Evolutionary conservation across 2,113 vertebrate genomes (phyloP).

Genomic region (Naja naja): DNA sequence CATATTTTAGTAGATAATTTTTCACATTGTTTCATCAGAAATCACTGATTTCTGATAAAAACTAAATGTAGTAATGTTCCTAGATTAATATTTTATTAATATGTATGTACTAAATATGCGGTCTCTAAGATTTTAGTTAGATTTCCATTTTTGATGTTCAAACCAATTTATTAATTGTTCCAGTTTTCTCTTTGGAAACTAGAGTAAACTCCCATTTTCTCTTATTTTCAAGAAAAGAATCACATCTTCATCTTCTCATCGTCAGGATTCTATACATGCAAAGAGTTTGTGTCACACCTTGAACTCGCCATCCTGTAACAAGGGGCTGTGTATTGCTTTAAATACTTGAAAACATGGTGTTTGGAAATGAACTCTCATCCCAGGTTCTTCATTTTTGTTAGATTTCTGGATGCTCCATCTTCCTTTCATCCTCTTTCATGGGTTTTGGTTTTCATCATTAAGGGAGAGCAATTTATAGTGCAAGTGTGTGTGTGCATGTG

Average conservation of each 20-base stretch:
- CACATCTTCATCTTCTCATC: background rate
- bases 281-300: background rate
- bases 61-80: background rate
- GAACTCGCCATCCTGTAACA: background rate
- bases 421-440: background rate
- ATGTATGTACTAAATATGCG: background rate
- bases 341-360: background rate
- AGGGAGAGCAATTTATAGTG: background rate
- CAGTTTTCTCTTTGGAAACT: background rate
- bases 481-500: background rate
- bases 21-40: background rate
- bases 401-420: no score
- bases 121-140: background rate
- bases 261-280: background rate
- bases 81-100: background rate
- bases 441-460: background rate
- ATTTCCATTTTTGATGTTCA: background rate
- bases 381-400: background rate
- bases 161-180: background rate
- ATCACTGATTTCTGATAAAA: background rate
- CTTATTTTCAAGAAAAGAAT: background rate
- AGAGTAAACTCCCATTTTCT: background rate
- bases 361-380: background rate
- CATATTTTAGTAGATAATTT: background rate
- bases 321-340: background rate